Evolutionary conservation across 2,113 vertebrate species (phyloP).

Genomic region (Excalfactoria chinensis): DNA sequence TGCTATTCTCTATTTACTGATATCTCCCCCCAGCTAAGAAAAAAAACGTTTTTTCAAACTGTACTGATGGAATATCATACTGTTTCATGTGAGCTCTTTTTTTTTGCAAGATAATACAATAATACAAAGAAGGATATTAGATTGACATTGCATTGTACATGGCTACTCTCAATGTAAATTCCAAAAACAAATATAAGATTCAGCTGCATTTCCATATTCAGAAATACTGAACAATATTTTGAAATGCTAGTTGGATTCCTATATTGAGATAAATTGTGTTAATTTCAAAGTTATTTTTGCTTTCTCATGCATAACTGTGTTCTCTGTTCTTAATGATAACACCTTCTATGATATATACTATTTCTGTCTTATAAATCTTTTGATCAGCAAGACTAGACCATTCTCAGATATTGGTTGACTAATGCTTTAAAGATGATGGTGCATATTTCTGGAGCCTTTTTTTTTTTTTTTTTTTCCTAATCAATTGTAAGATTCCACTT

Average conservation of each 20-base stretch:
- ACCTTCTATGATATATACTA: too few relatives aligned
- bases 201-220: background rate
- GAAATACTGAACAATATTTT: background rate
- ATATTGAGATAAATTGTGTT: background rate
- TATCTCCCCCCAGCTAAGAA: background rate
- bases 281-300: background rate
- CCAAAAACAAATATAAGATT: background rate
- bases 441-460: background rate
- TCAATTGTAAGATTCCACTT: background rate
- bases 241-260: background rate
- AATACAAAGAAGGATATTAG: conserved; percentile 21
- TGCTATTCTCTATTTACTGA: conserved; percentile 42
- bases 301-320: background rate
- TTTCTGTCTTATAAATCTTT: background rate
- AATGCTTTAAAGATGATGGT: background rate
- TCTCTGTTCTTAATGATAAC: too few relatives aligned
- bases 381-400: background rate
- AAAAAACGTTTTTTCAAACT: conserved; percentile 13
- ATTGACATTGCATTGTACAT: background rate
- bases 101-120: background rate
- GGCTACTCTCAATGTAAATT: background rate
- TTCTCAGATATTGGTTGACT: background rate
- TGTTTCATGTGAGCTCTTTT: background rate
- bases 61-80: background rate
- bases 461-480: background rate